These are phyloP conservation scores for Odocoileus hemionus DNA, from an alignment of 2,113 vertebrate species.

Conservation along the genomic window DNA sequence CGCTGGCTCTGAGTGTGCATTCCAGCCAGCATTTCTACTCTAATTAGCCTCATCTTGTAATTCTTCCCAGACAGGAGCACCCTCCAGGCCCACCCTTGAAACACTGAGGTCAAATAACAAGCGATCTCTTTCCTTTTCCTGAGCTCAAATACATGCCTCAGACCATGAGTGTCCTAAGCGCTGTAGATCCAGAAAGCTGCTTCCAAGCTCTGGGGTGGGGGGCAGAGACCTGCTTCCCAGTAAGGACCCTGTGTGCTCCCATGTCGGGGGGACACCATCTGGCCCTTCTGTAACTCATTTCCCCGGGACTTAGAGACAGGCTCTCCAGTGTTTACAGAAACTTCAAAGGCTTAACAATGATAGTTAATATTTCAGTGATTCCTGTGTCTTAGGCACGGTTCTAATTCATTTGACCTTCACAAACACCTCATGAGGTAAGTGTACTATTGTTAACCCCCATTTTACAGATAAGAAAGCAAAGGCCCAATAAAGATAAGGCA, in stretches of 20 bases:
- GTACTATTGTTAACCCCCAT: not conserved
- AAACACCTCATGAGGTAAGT: not conserved
- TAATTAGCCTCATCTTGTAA: not conserved
- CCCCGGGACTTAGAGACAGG: not conserved
- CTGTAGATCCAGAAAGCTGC: not conserved
- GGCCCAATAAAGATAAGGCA: not conserved
- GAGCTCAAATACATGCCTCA: not conserved
- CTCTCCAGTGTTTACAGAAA: not conserved
- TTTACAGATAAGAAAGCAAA: not conserved
- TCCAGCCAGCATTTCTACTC: not conserved
- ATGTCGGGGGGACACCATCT: accelerated
- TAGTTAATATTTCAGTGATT: not conserved
- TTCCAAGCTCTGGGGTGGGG: not conserved
- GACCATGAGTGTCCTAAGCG: accelerated
- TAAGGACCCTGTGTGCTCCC: not conserved
- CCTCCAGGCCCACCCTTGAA: not conserved
- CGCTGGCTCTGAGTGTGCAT: not conserved
- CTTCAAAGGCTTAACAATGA: not conserved
- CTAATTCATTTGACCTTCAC: not conserved
- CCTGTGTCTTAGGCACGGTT: not conserved
- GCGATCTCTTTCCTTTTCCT: not conserved
- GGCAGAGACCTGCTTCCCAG: not conserved
- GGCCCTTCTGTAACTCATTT: not conserved
- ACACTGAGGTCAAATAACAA: not conserved
- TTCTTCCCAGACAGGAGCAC: not conserved